Conservation (phyloP, 2,113 vertebrate species). For the Malurus melanocephalus region DNA sequence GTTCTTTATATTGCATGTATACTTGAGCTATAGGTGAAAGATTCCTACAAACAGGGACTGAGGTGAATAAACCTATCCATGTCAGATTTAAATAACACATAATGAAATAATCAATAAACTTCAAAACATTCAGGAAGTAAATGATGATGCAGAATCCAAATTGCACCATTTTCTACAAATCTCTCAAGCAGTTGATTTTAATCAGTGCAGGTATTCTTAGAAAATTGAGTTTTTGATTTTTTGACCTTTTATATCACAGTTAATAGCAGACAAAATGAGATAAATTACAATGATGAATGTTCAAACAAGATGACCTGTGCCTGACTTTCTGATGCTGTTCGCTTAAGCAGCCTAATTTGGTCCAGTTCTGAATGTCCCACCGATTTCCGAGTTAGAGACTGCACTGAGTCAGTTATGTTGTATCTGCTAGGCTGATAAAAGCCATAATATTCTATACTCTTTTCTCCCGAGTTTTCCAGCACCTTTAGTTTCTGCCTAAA, state of each 20-base stretch:
- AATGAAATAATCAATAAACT: neutral
- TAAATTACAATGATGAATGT: conserved; percentile 74
- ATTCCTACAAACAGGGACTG: neutral
- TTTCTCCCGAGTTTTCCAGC: conserved; percentile 70
- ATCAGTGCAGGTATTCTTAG: neutral
- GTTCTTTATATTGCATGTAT: neutral
- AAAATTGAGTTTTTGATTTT: neutral
- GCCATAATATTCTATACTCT: conserved; percentile 78
- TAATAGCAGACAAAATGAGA: neutral
- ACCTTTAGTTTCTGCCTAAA: conserved; percentile 69
- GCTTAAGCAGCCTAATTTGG: conserved; percentile 68
- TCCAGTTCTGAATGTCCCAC: conserved; percentile 64
- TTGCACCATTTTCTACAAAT: neutral
- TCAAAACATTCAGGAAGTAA: neutral
- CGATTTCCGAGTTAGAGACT: conserved; percentile 38
- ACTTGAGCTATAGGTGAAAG: neutral
- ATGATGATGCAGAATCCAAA: neutral
- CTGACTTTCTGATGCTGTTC: conserved; percentile 67
- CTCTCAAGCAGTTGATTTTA: neutral
- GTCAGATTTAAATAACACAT: neutral
- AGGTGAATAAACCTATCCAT: neutral
- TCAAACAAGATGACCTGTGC: conserved; percentile 83
- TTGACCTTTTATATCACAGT: neutral
- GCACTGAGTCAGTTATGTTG: conserved; percentile 61
- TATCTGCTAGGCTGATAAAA: conserved; percentile 79